Conservation (phyloP, 2,888 invertebrate species). For the Dugesia japonica region DNA sequence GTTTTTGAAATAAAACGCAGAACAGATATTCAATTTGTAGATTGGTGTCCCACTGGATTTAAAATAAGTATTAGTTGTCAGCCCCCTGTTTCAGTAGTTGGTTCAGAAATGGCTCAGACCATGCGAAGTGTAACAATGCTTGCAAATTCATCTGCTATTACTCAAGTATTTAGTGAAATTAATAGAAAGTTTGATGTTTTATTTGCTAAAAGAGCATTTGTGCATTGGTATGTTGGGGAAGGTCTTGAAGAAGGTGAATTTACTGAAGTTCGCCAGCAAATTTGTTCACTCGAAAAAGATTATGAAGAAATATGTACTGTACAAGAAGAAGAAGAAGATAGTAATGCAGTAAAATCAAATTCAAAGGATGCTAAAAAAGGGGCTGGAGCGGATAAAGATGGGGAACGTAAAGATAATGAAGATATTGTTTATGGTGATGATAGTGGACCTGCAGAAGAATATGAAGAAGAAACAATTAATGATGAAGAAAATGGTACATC, state of each 20-base stretch:
- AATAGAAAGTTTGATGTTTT: constrained; percentile 42
- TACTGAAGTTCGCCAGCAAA: constrained; percentile 69
- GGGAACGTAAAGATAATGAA: neutral
- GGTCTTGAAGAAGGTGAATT: constrained; percentile 61
- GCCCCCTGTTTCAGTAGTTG: constrained; percentile 49
- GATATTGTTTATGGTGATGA: neutral
- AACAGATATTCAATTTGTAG: constrained; percentile 61
- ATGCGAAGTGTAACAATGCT: constrained; percentile 50
- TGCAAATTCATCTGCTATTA: constrained; percentile 50
- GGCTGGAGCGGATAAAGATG: neutral
- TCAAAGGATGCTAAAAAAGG: neutral
- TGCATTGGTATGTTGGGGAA: constrained; percentile 49
- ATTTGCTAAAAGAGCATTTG: constrained; percentile 40
- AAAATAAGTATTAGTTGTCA: constrained; percentile 51
- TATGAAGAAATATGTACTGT: constrained; percentile 49
- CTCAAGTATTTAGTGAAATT: constrained; percentile 45
- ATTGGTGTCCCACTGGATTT: constrained; percentile 67
- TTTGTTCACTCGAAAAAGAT: constrained; percentile 50
- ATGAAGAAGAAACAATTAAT: neutral
- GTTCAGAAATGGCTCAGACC: constrained; percentile 62
- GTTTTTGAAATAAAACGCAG: constrained; percentile 71
- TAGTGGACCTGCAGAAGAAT: neutral
- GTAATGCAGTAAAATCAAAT: constrained; percentile 30
- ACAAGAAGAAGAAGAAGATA: constrained; percentile 46
- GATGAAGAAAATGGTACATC: neutral